A percentile compares a stretch with the other conserved stretches of the same genome.
phyloP scores from a whole-genome alignment of 1,140 invertebrate genomes.

The Psilanteris sp. region DNA sequence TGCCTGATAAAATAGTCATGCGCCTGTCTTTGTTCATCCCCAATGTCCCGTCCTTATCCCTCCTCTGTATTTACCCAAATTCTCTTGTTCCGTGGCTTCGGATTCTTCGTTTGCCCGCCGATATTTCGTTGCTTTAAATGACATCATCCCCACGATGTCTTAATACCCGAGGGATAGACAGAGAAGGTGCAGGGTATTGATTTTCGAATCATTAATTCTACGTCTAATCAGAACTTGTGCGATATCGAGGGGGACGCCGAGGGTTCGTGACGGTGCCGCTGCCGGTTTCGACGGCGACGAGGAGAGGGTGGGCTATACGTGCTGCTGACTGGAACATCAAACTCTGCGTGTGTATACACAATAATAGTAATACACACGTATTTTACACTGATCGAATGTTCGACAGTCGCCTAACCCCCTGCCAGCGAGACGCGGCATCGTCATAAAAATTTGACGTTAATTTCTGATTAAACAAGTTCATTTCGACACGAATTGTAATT shows the following conservation, averaged over 20 bases:
- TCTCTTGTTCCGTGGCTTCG: constrained; percentile 32
- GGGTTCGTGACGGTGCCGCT: constrained; percentile 58
- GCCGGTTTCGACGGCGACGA: constrained; percentile 41
- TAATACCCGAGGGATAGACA: constrained; percentile 67
- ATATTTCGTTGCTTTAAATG: constrained; percentile 42
- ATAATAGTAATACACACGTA: constrained; percentile 68
- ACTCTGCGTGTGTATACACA: constrained; percentile 65
- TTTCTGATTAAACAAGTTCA: no score
- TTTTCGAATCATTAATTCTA: constrained; percentile 81
- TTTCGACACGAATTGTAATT: no score
- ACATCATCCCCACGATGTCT: constrained; percentile 66
- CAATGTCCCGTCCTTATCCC: no score
- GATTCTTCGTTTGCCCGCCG: constrained; percentile 30
- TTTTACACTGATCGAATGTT: constrained; percentile 22
- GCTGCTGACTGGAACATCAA: constrained; percentile 73
- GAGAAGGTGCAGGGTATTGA: constrained; percentile 73
- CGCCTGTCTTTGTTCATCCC: constrained; percentile 43
- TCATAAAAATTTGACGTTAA: no score
- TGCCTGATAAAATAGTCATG: constrained; percentile 78
- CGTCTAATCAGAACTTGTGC: constrained; percentile 79
- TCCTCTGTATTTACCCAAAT: constrained; percentile 29
- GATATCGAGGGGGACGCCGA: constrained; percentile 68
- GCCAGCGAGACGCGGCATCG: no score
- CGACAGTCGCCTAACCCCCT: no score
- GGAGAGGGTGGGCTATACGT: constrained; percentile 57